Percentiles rank a stretch among this genome's conserved stretches.
Evolutionary conservation across 2,888 invertebrate genomes (phyloP).

Genomic region (Lacanobia wlatinum): DNA sequence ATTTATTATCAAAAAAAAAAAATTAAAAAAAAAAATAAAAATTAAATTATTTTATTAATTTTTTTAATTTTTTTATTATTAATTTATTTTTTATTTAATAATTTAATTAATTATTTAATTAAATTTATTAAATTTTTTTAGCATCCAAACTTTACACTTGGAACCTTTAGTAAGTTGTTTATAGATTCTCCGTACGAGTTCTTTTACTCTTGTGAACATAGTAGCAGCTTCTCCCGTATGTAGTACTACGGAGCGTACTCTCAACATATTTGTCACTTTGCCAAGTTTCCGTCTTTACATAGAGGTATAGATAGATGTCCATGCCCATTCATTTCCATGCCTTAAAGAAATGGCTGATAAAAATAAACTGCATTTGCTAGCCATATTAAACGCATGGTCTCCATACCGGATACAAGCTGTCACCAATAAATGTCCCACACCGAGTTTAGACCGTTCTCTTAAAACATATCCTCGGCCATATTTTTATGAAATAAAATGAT

Average conservation of each 20-base stretch:
- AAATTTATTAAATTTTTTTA: too few species aligned
- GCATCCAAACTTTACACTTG: neutral
- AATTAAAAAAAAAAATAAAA: too few species aligned
- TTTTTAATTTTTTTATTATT: too few species aligned
- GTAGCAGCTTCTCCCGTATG: neutral
- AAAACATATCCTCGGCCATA: neutral
- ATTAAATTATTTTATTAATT: too few species aligned
- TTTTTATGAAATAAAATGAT: conserved; percentile 1
- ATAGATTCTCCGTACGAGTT: neutral
- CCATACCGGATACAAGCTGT: conserved; percentile 22
- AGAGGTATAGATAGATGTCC: neutral
- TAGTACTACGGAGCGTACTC: conserved; percentile 48
- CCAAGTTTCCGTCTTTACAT: conserved; percentile 24
- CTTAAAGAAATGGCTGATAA: neutral
- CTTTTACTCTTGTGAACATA: conserved; percentile 1
- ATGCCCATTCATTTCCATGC: conserved; percentile 47
- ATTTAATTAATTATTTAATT: too few species aligned
- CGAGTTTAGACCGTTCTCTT: conserved; percentile 4
- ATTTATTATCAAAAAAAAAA: too few species aligned
- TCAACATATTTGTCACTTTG: conserved; percentile 45
- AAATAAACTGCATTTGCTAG: conserved; percentile 21
- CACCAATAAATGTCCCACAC: conserved; percentile 29
- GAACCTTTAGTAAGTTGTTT: neutral
- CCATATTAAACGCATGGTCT: conserved; percentile 21
- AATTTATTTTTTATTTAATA: too few species aligned